Evolutionary conservation across 2,797 vertebrate species (phyloP).

Genomic region (Tragelaphus oryx): DNA sequence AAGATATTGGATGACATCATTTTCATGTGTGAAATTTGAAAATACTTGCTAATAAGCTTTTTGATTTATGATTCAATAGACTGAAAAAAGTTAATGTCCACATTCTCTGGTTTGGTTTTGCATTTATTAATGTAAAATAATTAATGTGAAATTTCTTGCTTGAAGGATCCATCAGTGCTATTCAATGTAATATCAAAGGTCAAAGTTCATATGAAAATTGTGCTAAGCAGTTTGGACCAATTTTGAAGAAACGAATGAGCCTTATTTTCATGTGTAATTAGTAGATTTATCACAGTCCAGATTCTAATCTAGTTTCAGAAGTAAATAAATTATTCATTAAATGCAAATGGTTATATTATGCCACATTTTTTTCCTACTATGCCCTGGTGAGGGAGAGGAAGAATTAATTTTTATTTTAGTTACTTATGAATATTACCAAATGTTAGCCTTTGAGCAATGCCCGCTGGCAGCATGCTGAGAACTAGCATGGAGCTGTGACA

Average conservation of each 20-base stretch:
- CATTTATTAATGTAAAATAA: slow-evolving; percentile 49
- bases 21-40: slow-evolving; percentile 28
- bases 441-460: neutral
- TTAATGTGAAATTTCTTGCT: slow-evolving; percentile 20
- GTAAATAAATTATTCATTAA: slow-evolving; percentile 48
- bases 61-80: slow-evolving; percentile 44
- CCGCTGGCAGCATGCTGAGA: neutral
- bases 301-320: slow-evolving; percentile 19
- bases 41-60: slow-evolving; percentile 47
- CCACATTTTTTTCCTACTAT: neutral
- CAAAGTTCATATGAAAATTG: slow-evolving; percentile 31
- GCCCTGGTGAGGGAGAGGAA: neutral
- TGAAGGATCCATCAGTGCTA: neutral
- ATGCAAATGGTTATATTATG: slow-evolving; percentile 16
- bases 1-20: neutral
- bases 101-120: slow-evolving; percentile 6
- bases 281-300: slow-evolving; percentile 6
- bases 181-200: neutral
- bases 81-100: slow-evolving; percentile 25
- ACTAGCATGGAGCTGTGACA: neutral
- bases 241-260: slow-evolving; percentile 30
- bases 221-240: slow-evolving; percentile 14
- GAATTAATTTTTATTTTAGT: slow-evolving; percentile 26
- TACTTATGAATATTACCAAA: neutral
- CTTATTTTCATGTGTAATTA: slow-evolving; percentile 38